Evolutionary conservation across 2,113 vertebrate species (phyloP).

Genomic region (Calyptomena viridis): DNA sequence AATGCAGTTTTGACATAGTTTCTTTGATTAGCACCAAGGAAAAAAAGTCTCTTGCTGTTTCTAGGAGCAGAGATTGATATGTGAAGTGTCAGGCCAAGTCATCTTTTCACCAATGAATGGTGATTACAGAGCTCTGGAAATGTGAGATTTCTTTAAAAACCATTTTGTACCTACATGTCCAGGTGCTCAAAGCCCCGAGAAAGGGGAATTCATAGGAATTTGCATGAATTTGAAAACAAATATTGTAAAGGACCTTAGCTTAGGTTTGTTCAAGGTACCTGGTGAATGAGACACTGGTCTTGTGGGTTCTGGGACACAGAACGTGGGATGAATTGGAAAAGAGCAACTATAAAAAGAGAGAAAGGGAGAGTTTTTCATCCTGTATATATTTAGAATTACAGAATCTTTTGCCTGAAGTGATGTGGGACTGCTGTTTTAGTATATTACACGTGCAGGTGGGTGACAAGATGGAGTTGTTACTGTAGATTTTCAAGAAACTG

Average conservation of each 20-base stretch:
- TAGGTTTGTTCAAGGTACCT: not conserved
- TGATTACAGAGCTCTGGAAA: too few species aligned
- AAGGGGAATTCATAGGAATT: not conserved
- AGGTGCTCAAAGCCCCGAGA: too few species aligned
- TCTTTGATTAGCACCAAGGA: too few species aligned
- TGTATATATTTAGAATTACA: not conserved
- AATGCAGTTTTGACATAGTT: too few species aligned
- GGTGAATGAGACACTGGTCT: not conserved
- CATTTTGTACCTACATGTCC: too few species aligned
- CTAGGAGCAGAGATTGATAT: too few species aligned
- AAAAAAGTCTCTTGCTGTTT: too few species aligned
- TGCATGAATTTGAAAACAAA: not conserved
- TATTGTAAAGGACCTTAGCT: not conserved
- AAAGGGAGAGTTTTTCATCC: not conserved
- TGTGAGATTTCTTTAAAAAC: too few species aligned
- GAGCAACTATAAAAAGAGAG: not conserved
- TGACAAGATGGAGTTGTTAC: not conserved
- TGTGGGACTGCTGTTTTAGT: not conserved
- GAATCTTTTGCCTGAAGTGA: not conserved
- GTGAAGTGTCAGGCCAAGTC: too few species aligned
- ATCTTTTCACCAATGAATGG: too few species aligned
- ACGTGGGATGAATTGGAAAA: too few species aligned
- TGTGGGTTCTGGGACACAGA: not conserved
- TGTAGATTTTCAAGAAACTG: not conserved
- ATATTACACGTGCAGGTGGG: not conserved